These are phyloP conservation scores for Heliconius charithonia DNA, from an alignment of 2,888 invertebrate genomes.

Conservation along the genomic window DNA sequence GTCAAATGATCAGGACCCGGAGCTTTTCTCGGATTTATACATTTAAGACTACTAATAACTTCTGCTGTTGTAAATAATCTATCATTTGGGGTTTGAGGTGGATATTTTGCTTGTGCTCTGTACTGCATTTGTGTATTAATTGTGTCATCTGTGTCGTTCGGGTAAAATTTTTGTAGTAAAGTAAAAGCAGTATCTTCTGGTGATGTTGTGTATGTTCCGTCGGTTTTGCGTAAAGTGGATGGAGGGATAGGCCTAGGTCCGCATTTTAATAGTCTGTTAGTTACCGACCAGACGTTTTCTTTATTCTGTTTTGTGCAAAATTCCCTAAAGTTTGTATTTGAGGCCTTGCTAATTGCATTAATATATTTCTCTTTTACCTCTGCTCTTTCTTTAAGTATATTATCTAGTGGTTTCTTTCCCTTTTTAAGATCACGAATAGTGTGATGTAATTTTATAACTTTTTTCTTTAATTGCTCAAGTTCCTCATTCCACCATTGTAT, in stretches of 20 bases:
- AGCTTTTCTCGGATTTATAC: background rate
- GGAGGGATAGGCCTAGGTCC: background rate
- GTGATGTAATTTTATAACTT: background rate
- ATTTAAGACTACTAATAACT: background rate
- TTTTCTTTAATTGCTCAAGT: background rate
- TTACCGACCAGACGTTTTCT: slow-evolving; percentile 1
- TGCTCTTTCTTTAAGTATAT: background rate
- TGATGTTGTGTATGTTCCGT: background rate
- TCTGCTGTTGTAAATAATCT: background rate
- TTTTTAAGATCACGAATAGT: background rate
- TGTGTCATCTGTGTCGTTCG: background rate
- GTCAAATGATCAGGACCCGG: background rate
- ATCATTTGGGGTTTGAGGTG: background rate
- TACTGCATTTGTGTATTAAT: background rate
- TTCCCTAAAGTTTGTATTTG: background rate
- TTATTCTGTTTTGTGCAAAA: slow-evolving; percentile 1
- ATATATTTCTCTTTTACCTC: background rate
- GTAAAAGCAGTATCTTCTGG: background rate
- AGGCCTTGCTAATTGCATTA: background rate
- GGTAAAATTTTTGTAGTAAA: background rate
- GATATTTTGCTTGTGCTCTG: background rate
- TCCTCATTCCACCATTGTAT: background rate
- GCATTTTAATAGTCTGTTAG: background rate
- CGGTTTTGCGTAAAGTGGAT: background rate
- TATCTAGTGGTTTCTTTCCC: background rate